Base-by-base conservation (phyloP, 2,113 vertebrate species). In the Arizona elegans region DNA sequence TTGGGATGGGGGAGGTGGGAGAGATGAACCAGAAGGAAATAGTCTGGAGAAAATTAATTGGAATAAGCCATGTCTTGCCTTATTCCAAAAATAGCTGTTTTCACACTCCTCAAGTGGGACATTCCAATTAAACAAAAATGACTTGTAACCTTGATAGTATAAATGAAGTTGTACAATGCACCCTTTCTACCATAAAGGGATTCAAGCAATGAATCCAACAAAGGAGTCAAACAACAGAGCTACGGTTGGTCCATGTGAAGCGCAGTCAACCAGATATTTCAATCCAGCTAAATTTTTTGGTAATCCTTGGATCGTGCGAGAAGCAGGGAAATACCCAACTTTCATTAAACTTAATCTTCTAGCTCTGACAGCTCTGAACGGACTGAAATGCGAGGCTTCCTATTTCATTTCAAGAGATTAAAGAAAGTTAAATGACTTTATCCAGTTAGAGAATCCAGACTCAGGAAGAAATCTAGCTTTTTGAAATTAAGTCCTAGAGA, bases 241-340 rank as follows among this genome's bases (percentile, higher is more conserved):
- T 91, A 87, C 85, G 38, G 2, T 13, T 15, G 24, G 47, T 8
- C 29, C 87, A 85, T 54, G 93, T 26, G 59, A 62, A n/a, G 59
- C 2, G 0, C 15, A 52, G 2, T 52, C 23, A 91, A 0, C 11
- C 26, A 70, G 6, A 50, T 26, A n/a, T 89, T 92, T 62, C 86
- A 17, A 62, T 24, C 11, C 21, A 56, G 21, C 8, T 87, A n/a
- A 33, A 92, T 13, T 6, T 43, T 86, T 50, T 47, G 3, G 47
- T 89, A 38, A 90, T 86, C 59, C 81, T 94, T n/a, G 93, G 17
- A 58, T 87, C 8, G 23, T 75, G 2, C 33, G 90, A 90, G 93
- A 90, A 15, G 29, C 33, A 23, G 47, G 54, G 52, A 87, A 70
- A 38, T 8, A 1, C 6, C 23, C 2, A 92, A 26, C 1, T 43